phyloP scores from a whole-genome alignment of 2,888 invertebrate genomes.

The Acronicta aceris region DNA sequence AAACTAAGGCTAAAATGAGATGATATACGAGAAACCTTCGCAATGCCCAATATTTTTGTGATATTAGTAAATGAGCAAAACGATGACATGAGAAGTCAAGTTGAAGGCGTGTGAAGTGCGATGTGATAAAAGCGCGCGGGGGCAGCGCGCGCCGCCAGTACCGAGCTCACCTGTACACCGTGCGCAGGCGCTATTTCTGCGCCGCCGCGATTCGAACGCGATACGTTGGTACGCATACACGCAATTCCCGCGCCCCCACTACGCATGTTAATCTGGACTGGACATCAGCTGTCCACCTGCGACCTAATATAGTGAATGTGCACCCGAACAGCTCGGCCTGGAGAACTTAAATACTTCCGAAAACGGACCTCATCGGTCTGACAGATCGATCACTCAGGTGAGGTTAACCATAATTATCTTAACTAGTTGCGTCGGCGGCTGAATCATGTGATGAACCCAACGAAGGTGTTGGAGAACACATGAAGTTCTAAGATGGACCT shows the following conservation, averaged over 20 bases:
- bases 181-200: constrained; percentile 75
- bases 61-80: constrained; percentile 39
- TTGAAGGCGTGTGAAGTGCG: constrained; percentile 82
- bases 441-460: constrained; percentile 76
- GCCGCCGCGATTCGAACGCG: constrained; percentile 57
- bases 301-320: constrained; percentile 79
- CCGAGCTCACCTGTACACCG: constrained; percentile 74
- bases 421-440: constrained; percentile 55
- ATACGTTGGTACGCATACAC: constrained; percentile 52
- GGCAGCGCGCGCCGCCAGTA: constrained; percentile 84
- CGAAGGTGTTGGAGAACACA: constrained; percentile 34
- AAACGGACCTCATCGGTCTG: constrained; percentile 62
- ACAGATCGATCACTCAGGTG: constrained; percentile 72
- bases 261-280: constrained; percentile 55
- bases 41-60: constrained; percentile 20
- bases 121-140: constrained; percentile 84
- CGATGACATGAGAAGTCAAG: constrained; percentile 77
- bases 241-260: constrained; percentile 70
- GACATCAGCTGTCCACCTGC: constrained; percentile 67
- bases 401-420: constrained; percentile 61
- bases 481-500: constrained; percentile 2
- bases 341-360: constrained; percentile 61
- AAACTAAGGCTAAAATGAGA: neutral
- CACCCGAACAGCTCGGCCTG: constrained; percentile 62
- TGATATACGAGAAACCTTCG: neutral